Evolutionary conservation across 64 coral and sea anemone genomes (phyloP), one percentile per base, ranked within the genome.

Genomic region (Montipora foliosa): DNA sequence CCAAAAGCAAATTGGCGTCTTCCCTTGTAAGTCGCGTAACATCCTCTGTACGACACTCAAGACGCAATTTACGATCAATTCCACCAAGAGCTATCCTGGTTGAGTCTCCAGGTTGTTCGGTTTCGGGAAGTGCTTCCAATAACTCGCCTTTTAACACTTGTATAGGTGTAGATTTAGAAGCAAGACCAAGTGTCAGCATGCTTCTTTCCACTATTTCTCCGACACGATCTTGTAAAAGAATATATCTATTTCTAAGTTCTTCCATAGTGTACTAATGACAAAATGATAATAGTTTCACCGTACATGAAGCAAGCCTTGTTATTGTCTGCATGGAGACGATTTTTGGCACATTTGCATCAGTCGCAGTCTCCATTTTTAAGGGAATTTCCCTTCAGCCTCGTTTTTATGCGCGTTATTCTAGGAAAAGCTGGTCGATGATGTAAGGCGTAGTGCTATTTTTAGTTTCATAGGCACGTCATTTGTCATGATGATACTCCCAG

Each of bases 1-100:
- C 85, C 2, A 91, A 62, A 24, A 25, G 93, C 67, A 98, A 91
- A 51, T 93, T 81, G 16, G 94, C 94, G 79, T 98, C 93, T 52
- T 94, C 90, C 12, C 90, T 47, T 9, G 87, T 21, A 48, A 98
- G 79, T 53, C 79, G 52, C 19, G 61, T 81, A 6, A 98, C 21
- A 14, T 88, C 25, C 25, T 25, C 25, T 0, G 25, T 25, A 25
- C 25, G 25, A 25, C 25, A 25, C 25, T 25, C 25, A 25, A 25
- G 25, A 25, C 25, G 25, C 25, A 25, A 25, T 25, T 25, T 25
- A 25, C 25, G 25, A 25, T 25, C 25, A 25, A 25, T 25, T 25
- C 25, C 25, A 25, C 25, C 25, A 25, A 25, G 25, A 25, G 25
- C 25, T 25, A 25, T 25, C 25, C 25, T 25, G 25, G 25, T 25